A percentile compares a stretch with the other conserved stretches of the same genome.
Evolutionary conservation across 2,113 vertebrate genomes (phyloP).

Genomic region (Zingel zingel): DNA sequence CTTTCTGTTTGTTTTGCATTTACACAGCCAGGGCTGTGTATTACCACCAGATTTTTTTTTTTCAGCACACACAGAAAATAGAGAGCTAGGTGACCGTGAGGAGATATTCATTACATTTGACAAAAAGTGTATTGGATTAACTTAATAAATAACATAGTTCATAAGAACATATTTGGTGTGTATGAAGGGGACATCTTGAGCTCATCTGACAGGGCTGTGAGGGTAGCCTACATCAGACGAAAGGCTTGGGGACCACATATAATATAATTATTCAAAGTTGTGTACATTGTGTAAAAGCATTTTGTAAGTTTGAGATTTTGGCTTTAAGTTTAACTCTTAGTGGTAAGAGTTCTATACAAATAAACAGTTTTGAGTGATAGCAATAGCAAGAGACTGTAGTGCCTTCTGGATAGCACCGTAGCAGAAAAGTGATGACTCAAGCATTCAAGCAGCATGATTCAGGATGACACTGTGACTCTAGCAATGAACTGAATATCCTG

Average conservation of each 20-base stretch:
- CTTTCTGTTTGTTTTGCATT: too few species aligned
- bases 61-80: too few species aligned
- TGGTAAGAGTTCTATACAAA: background rate
- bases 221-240: background rate
- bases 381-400: background rate
- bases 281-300: background rate
- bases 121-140: too few species aligned
- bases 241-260: background rate
- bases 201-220: background rate
- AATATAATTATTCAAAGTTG: background rate
- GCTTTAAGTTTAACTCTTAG: background rate
- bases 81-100: too few species aligned
- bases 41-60: too few species aligned
- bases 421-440: constrained; percentile 47
- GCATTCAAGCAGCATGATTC: constrained; percentile 18
- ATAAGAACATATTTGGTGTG: background rate
- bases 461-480: constrained; percentile 11
- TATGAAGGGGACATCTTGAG: background rate
- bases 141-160: background rate
- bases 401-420: constrained; percentile 10
- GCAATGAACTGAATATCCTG: constrained; percentile 40
- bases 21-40: too few species aligned
- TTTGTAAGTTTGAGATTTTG: background rate
- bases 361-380: background rate
- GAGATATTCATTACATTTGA: too few species aligned